These are phyloP conservation scores for Siniperca chuatsi DNA, from an alignment of 2,113 vertebrate genomes.

Conservation along the genomic window DNA sequence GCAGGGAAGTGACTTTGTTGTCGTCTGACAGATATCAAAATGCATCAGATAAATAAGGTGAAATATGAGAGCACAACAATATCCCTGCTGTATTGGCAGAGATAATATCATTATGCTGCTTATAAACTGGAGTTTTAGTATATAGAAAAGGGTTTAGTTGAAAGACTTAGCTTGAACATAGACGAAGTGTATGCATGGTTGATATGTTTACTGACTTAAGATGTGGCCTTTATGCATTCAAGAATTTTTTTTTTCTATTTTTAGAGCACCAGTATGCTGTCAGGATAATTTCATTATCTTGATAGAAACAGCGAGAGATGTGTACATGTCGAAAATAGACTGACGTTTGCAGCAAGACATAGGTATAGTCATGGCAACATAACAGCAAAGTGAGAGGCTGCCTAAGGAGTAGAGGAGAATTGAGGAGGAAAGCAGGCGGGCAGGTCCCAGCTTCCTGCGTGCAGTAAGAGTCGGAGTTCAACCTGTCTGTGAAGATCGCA, in stretches of 20 bases:
- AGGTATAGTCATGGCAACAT: slow-evolving; percentile 36
- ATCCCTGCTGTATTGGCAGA: not conserved
- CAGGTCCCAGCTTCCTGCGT: slow-evolving; percentile 36
- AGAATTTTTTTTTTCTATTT: not conserved
- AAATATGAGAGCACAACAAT: not conserved
- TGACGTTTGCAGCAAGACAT: slow-evolving; percentile 12
- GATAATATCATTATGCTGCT: not conserved
- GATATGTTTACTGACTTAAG: not conserved
- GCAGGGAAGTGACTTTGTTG: not conserved
- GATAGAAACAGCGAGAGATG: not conserved
- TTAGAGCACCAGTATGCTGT: not conserved
- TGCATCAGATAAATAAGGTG: not conserved
- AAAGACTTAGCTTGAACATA: not conserved
- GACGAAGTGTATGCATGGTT: not conserved
- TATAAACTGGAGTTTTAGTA: not conserved
- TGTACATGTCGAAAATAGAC: not conserved
- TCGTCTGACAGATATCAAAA: not conserved
- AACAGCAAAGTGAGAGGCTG: slow-evolving; percentile 5
- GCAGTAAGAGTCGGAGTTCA: slow-evolving; percentile 54
- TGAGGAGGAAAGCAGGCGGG: slow-evolving; percentile 15
- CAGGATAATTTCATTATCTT: not conserved
- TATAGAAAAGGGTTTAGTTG: not conserved
- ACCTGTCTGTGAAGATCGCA: slow-evolving; percentile 60
- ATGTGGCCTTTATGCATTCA: not conserved
- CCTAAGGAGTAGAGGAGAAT: not conserved